Base-by-base conservation (phyloP, 1,140 invertebrate genomes). In the Pogonomyrmex barbatus region DNA sequence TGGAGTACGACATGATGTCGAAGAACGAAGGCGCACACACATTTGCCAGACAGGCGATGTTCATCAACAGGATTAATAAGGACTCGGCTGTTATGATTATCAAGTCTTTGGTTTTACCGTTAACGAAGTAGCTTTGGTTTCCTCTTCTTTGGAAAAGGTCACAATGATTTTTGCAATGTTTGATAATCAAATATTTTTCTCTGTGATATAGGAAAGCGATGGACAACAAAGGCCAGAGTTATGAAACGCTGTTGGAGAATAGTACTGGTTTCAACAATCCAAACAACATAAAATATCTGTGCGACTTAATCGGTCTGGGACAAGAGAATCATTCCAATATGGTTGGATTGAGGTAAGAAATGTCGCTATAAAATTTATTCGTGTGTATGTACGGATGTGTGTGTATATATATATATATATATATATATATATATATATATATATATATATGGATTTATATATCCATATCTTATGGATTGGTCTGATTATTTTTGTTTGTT, bases 261-360 rank as follows among this genome's bases (percentile, higher is more conserved):
- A 97, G 97, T 92, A 95, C 97, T 90, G 98, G 97, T 90, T 98
- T 98, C 96, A 97, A 97, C 96, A 99, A 99, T 96, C 98, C 98
- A 56, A 98, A 98, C 95, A 98, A 97, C 96, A 97, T 98, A 91
- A 97, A 97, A 95, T 97, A 97, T 96, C 96, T 98, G 81, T 96
- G 97, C 88, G 96, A 96, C 91, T 95, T 96, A 79, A 96, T 98
- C 93, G 97, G 97, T 76, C 96, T 98, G 88, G 95, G 96, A 85
- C 96, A 96, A 91, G 96, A 96, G 86, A 96, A 97, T 92, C 96
- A 97, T 90, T 97, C 97, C 2, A 96, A 98, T 85, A 97, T 98
- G 96, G 94, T 96, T 87, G 96, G 96, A 62, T 93, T 98, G 56
- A 97, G 96, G 97, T 98, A 96, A 95, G 91, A 63, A 68, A 58